Evolutionary conservation across 2,113 vertebrate species (phyloP), one percentile per base, ranked within the genome.

Genomic region (Pandion haliaetus): DNA sequence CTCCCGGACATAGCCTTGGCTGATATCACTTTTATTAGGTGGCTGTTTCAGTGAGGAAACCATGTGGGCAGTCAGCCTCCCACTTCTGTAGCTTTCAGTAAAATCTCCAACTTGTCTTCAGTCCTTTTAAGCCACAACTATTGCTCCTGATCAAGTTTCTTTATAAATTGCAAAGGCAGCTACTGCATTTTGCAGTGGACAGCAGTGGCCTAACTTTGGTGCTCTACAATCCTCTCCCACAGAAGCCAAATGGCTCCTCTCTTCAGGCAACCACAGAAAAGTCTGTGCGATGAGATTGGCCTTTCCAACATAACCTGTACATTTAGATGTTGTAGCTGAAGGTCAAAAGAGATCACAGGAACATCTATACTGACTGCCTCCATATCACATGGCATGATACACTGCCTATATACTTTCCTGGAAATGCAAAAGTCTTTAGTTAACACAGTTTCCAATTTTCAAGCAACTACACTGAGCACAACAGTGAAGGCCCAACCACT

Each of bases 51-150:
- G 61, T 4, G 14, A 87, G 82, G 32, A 91, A 86, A 59, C 26
- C 14, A 28, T 2, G 70, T 29, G 52, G 38, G n/a, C 77, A 63
- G 72, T 36, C 83, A 84, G 69, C 38, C 24, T 91, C 44, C 14
- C 69, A 74, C 61, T 87, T 85, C 44, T 79, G 25, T 21, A 69
- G 73, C 70, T 91, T 93, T 96, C 49, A 79, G 57, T 65, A 74
- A 79, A 49, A 89, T 38, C 61, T 74, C 44, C 54, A 59, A 44
- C 54, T 72, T 79, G 38, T 84, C 91, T 89, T 89, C 58, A 93
- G 34, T 40, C 44, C 65, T 88, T 92, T 71, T 40, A 79, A 74
- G 36, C 15, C 45, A 82, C 34, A 86, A 70, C 54, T 70, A 73
- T 8, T 59, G 32, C 12, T 88, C 70, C 52, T 71, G 32, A 59